phyloP scores from a whole-genome alignment of 2,888 invertebrate genomes.

The Stomorhina lunata region DNA sequence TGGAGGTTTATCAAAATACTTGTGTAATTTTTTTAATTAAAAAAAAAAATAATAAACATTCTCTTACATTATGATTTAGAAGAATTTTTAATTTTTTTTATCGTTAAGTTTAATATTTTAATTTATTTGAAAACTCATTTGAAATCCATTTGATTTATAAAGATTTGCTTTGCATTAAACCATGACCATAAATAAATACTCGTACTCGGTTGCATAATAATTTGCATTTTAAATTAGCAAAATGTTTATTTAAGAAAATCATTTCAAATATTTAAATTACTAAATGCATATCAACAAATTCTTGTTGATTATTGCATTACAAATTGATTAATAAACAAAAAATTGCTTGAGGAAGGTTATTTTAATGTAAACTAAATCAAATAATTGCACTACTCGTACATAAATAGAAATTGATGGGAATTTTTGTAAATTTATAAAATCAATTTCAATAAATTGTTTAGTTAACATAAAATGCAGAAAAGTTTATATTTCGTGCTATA shows the following conservation, averaged over 20 bases:
- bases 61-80: too few species aligned
- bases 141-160: not conserved
- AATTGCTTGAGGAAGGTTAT: not conserved
- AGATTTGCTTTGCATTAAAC: conserved; percentile 7
- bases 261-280: not conserved
- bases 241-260: conserved; percentile 6
- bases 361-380: not conserved
- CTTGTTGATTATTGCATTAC: not conserved
- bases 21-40: not conserved
- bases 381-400: too few species aligned
- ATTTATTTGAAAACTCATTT: too few species aligned
- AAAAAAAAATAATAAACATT: not conserved
- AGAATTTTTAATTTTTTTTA: too few species aligned
- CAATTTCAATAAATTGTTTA: too few species aligned
- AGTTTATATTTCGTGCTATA: too few species aligned
- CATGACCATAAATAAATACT: conserved; percentile 34
- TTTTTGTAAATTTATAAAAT: too few species aligned
- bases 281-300: not conserved
- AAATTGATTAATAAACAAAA: not conserved
- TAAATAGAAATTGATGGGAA: not conserved
- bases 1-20: too few species aligned
- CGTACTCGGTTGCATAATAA: too few species aligned
- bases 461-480: too few species aligned
- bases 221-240: conserved; percentile 13
- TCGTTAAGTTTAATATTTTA: too few species aligned